Base-by-base conservation (phyloP, 2,888 invertebrate species). In the Gymnoscelis rufifasciata region DNA sequence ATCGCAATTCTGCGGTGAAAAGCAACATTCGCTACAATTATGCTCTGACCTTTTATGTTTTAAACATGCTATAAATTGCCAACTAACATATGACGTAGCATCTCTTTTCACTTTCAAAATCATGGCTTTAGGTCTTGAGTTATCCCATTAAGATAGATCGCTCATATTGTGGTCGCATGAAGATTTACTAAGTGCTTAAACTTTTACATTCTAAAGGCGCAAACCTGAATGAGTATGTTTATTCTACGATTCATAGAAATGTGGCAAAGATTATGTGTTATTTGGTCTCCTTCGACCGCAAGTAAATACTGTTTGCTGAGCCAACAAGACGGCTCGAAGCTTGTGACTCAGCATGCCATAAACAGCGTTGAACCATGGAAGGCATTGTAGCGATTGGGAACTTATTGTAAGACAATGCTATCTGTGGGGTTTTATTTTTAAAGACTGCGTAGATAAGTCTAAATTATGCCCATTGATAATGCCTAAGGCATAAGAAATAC, bases 231-330 rank as follows among this genome's bases (percentile, higher is more conserved):
- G 36, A 26, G 28, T 5, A 30, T 46, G 39, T 39, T 29, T 39
- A 23, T 26, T 36, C n/a, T 39, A 35, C 13, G 36, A 36, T 39
- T 39, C 50, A 43, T 39, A 42, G 47, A 53, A 51, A 36, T 43
- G 41, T 44, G 46, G 47, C 47, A 30, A 36, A 46, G 40, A 46
- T 47, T 49, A 47, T 27, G 27, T 41, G 42, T 42, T 48, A 46
- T 47, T 36, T 39, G 36, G 45, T 31, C 43, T 15, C 48, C 47
- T 53, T 56, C 41, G 43, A 42, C 49, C 43, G 51, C 27, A 54
- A 43, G 50, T 53, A 56, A 54, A 56, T 52, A 57, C 45, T 71
- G 62, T 71, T 69, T 71, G 54, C 57, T 54, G 45, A 58, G 63
- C 45, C 62, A 70, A 69, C 57, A 58, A 39, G 39, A 24, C 52